These are phyloP conservation scores for Rhagophthalmus giganteus DNA, from an alignment of 2,888 invertebrate species.

Conservation along the genomic window DNA sequence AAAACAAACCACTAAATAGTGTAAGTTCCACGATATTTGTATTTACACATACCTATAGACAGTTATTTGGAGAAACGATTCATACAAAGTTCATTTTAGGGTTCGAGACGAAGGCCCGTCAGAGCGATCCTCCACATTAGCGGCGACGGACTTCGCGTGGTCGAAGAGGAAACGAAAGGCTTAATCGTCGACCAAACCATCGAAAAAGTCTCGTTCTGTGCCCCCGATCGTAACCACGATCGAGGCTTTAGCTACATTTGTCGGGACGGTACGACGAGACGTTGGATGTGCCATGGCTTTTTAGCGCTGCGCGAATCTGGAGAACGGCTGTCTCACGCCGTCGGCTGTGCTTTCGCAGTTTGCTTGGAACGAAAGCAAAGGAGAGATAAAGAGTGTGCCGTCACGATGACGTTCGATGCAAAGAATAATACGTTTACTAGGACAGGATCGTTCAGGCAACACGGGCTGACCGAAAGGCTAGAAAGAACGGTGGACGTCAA, in stretches of 20 bases:
- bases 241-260: conserved; percentile 99
- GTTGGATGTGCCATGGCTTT: conserved; percentile 99
- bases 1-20: too few species aligned
- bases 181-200: conserved; percentile 99
- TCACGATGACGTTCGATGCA: conserved; percentile 89
- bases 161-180: conserved; percentile 98
- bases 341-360: conserved; percentile 98
- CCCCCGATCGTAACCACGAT: conserved; percentile 97
- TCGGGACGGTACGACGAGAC: conserved; percentile 94
- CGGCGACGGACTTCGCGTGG: conserved; percentile 94
- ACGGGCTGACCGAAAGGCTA: conserved; percentile 77
- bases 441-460: conserved; percentile 86
- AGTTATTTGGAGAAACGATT: not conserved
- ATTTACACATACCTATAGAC: not conserved
- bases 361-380: conserved; percentile 97
- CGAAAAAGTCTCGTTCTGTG: conserved; percentile 99
- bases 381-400: conserved; percentile 93
- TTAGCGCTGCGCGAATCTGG: conserved; percentile 94
- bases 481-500: conserved; percentile 51
- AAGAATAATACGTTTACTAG: conserved; percentile 90
- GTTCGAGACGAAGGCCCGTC: conserved; percentile 85
- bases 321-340: conserved; percentile 97
- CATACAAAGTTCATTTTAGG: conserved; percentile 60
- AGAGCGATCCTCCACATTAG: conserved; percentile 87
- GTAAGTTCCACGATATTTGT: too few species aligned